Conservation (phyloP, 2,113 vertebrate genomes). For the Peucedramus taeniatus region DNA sequence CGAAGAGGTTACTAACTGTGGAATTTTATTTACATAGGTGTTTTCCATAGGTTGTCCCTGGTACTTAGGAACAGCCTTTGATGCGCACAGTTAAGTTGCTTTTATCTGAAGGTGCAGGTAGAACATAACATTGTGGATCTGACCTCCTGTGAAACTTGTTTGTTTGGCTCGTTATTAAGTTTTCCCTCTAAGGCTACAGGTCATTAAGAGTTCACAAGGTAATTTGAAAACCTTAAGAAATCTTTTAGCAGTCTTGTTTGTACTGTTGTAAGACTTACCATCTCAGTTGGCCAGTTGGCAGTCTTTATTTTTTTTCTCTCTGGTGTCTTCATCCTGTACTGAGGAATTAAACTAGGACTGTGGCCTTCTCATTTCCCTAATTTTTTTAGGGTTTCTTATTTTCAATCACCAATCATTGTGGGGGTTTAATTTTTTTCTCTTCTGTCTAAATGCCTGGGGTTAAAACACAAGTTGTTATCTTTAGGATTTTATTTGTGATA, state of each 20-base stretch:
- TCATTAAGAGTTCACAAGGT: background rate
- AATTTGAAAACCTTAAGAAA: slow-evolving; percentile 15
- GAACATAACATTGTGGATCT: background rate
- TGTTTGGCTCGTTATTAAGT: background rate
- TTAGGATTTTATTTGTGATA: background rate
- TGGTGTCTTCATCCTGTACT: background rate
- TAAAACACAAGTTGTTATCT: background rate
- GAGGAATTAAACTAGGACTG: background rate
- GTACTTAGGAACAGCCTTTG: background rate
- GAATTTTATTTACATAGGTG: background rate
- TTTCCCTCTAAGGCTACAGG: background rate
- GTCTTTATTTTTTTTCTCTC: background rate
- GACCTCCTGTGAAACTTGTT: background rate
- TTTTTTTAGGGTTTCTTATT: background rate
- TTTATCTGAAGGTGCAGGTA: background rate
- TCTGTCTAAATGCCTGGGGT: background rate
- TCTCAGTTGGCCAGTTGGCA: background rate
- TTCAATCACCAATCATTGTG: rapidly evolving
- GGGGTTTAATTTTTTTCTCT: background rate
- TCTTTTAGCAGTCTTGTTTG: background rate
- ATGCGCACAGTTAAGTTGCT: background rate
- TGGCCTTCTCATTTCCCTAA: background rate
- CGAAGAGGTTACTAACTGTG: background rate
- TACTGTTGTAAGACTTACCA: background rate
- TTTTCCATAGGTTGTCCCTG: background rate